Conservation (phyloP, 2,113 vertebrate genomes). For the Ranitomeya variabilis region DNA sequence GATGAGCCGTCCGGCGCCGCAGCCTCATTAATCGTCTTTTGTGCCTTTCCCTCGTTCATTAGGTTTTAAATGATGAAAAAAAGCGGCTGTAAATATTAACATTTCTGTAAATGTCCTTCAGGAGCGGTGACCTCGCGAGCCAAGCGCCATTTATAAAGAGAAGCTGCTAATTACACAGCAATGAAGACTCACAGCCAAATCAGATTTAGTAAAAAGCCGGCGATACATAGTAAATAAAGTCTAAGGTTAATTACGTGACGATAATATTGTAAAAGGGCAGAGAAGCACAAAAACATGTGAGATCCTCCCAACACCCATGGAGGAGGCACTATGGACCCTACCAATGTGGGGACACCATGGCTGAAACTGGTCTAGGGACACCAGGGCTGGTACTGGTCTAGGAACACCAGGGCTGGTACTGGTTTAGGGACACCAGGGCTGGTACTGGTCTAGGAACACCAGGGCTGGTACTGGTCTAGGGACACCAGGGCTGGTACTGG, state of each 20-base stretch:
- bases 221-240: slow-evolving; percentile 25
- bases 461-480: neutral
- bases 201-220: neutral
- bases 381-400: neutral
- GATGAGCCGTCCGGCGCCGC: no score
- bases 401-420: neutral
- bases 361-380: neutral
- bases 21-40: slow-evolving; percentile 19
- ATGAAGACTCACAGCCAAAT: neutral
- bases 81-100: slow-evolving; percentile 5
- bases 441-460: neutral
- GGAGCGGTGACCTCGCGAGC: neutral
- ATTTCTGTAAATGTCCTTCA: slow-evolving; percentile 32
- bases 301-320: neutral
- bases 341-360: neutral
- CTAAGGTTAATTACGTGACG: neutral
- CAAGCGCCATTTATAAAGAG: neutral
- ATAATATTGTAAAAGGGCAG: neutral
- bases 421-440: neutral
- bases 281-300: neutral
- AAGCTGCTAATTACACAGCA: neutral
- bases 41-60: slow-evolving; percentile 23
- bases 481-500: neutral
- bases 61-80: slow-evolving; percentile 19
- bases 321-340: neutral